Conservation (phyloP, 2,888 invertebrate genomes). For the Cantharis nigra region DNA sequence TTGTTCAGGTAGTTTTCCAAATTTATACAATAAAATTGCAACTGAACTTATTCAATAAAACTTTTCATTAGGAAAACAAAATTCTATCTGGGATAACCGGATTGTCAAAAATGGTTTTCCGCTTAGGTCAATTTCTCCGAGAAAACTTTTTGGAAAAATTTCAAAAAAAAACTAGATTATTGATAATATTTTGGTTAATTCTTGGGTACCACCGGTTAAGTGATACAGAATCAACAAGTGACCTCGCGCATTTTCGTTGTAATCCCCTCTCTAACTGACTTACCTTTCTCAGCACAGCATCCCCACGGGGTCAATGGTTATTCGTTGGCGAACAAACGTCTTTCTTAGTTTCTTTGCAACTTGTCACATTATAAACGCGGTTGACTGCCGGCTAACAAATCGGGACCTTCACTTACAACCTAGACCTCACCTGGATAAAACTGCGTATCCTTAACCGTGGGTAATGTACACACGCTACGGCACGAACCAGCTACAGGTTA, state of each 20-base stretch:
- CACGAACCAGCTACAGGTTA: slow-evolving; percentile 32
- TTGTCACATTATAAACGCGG: slow-evolving; percentile 27
- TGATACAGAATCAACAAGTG: slow-evolving; percentile 38
- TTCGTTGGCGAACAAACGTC: slow-evolving; percentile 25
- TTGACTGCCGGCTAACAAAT: slow-evolving; percentile 15
- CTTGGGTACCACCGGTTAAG: not conserved
- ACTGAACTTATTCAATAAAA: not conserved
- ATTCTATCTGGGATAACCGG: not conserved
- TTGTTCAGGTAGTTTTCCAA: not conserved
- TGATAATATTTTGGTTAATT: not conserved
- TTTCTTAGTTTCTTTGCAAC: slow-evolving; percentile 15
- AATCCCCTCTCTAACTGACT: slow-evolving; percentile 26
- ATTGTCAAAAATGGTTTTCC: not conserved
- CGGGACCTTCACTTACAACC: slow-evolving; percentile 32
- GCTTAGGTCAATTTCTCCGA: not conserved
- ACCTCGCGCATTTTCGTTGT: slow-evolving; percentile 30
- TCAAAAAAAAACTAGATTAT: too few species aligned
- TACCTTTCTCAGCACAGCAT: slow-evolving; percentile 32
- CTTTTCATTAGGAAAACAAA: not conserved
- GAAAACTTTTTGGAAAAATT: not conserved
- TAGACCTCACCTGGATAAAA: slow-evolving; percentile 22
- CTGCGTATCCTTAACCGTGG: slow-evolving; percentile 33
- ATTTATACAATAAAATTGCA: not conserved
- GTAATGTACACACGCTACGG: slow-evolving; percentile 23
- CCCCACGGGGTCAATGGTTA: slow-evolving; percentile 32